phyloP scores from a whole-genome alignment of 2,888 invertebrate species.

The Pteria penguin region DNA sequence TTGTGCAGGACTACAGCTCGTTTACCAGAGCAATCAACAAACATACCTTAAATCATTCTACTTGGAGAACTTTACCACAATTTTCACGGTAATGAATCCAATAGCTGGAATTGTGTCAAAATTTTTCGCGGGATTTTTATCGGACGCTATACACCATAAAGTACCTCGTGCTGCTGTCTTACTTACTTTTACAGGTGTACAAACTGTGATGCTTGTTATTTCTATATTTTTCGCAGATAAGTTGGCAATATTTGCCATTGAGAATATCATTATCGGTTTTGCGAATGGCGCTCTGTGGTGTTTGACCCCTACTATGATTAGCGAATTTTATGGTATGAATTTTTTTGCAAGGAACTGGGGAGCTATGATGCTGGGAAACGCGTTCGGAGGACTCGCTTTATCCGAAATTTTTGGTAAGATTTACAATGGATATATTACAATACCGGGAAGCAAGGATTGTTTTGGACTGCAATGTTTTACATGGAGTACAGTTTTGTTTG shows the following conservation, averaged over 20 bases:
- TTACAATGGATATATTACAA: conserved; percentile 53
- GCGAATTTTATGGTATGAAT: conserved; percentile 63
- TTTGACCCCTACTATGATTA: conserved; percentile 63
- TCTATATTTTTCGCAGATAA: conserved; percentile 58
- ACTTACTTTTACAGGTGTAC: conserved; percentile 47
- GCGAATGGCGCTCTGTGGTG: conserved; percentile 65
- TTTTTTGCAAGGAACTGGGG: conserved; percentile 67
- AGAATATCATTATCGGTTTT: conserved; percentile 54
- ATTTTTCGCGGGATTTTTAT: conserved; percentile 58
- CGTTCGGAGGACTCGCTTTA: conserved; percentile 54
- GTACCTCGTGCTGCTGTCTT: conserved; percentile 55
- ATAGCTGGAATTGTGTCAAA: conserved; percentile 57
- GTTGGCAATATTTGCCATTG: conserved; percentile 46
- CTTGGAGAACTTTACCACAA: conserved; percentile 52
- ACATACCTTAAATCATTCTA: conserved; percentile 61
- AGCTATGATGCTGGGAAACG: conserved; percentile 60
- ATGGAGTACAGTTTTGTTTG: conserved; percentile 57
- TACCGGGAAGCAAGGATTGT: conserved; percentile 50
- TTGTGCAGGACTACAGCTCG: conserved; percentile 60
- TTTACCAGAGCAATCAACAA: conserved; percentile 59
- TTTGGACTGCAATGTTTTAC: conserved; percentile 58
- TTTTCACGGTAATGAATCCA: conserved; percentile 59
- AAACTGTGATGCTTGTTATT: conserved; percentile 48
- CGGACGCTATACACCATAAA: conserved; percentile 54
- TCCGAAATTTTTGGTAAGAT: conserved; percentile 59